phyloP scores from a whole-genome alignment of 2,113 vertebrate genomes.

The Scomber scombrus region DNA sequence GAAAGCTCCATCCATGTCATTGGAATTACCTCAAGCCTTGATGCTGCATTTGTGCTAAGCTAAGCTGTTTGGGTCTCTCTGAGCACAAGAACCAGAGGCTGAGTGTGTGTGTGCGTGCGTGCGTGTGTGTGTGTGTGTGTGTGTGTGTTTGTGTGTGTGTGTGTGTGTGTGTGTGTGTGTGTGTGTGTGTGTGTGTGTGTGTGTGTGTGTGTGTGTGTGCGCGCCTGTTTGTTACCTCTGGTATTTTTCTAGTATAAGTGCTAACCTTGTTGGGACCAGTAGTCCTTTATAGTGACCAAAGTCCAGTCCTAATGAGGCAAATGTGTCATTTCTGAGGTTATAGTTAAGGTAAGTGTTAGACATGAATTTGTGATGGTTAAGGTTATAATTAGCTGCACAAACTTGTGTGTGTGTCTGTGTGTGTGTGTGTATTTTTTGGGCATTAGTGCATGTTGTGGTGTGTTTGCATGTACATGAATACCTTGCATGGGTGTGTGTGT shows the following conservation, averaged over 20 bases:
- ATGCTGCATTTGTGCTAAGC: conserved; percentile 78
- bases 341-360: too few relatives aligned
- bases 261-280: too few relatives aligned
- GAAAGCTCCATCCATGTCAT: conserved; percentile 80
- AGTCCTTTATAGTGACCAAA: too few relatives aligned
- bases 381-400: too few relatives aligned
- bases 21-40: conserved; percentile 77
- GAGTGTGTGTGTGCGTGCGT: conserved; percentile 31
- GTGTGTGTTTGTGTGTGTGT: background rate
- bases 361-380: too few relatives aligned
- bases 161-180: conserved; percentile 27
- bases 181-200: conserved; percentile 7
- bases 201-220: conserved; percentile 29
- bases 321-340: too few relatives aligned
- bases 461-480: conserved; percentile 27
- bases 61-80: conserved; percentile 71
- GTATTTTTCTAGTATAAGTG: too few relatives aligned
- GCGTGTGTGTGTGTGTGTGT: background rate
- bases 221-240: too few relatives aligned
- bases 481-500: conserved; percentile 16
- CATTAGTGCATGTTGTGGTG: conserved; percentile 4
- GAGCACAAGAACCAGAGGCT: conserved; percentile 29
- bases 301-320: too few relatives aligned
- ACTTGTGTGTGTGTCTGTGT: conserved; percentile 3
- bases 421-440: conserved; percentile 5